A percentile compares a stretch with the other conserved stretches of the same genome.
phyloP scores from a whole-genome alignment of 2,888 invertebrate species.

The Meteorus colon region DNA sequence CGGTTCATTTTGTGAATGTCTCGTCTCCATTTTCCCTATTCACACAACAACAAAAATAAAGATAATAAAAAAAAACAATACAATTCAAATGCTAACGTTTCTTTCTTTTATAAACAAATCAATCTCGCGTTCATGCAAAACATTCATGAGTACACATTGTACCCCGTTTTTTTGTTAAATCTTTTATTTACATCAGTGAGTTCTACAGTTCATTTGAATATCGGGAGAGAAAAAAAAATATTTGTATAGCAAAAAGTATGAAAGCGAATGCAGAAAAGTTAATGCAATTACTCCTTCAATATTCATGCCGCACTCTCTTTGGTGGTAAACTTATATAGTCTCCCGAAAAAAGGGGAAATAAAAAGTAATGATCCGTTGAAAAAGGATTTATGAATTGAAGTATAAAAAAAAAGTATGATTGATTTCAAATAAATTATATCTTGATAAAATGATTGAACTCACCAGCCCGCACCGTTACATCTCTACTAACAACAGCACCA shows the following conservation, averaged over 20 bases:
- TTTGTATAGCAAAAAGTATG: background rate
- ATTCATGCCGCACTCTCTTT: constrained; percentile 23
- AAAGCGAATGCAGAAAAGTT: constrained; percentile 7
- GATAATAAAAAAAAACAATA: background rate
- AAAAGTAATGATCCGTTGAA: constrained; percentile 1
- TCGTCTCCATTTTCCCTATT: background rate
- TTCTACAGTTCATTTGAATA: constrained; percentile 25
- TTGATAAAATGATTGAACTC: constrained; percentile 66
- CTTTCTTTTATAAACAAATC: background rate
- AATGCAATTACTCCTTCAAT: constrained; percentile 36
- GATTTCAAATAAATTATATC: background rate
- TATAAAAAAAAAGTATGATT: background rate
- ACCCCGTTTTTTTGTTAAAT: background rate
- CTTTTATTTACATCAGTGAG: constrained; percentile 16
- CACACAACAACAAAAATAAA: background rate
- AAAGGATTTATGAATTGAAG: background rate
- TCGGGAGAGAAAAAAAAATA: background rate
- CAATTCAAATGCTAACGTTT: background rate
- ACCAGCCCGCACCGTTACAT: constrained; percentile 93
- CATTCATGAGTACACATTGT: background rate
- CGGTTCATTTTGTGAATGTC: background rate
- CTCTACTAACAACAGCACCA: constrained; percentile 87
- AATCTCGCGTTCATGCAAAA: background rate
- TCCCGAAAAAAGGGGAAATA: constrained; percentile 1
- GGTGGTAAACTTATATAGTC: constrained; percentile 11